Evolutionary conservation across 2,797 vertebrate genomes (phyloP), one percentile per base, ranked within the genome.

Genomic region (Manis pentadactyla): DNA sequence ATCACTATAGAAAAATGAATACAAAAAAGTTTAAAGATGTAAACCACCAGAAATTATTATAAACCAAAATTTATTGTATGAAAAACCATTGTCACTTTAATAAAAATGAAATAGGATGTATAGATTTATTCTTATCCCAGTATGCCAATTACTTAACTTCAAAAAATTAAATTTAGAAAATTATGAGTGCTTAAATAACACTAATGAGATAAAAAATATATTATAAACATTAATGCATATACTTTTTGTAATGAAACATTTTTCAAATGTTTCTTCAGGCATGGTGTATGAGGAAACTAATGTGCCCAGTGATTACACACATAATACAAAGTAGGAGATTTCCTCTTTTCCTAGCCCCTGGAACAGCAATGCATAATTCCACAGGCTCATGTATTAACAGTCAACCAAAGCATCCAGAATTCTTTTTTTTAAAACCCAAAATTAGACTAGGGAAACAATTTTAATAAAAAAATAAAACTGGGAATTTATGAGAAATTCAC

Each of bases 381-480:
- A 79, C 11, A 73, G 49, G 64, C 34, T 87, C n/a, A 73, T 34
- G 5, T 68, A 55, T 34, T 46, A 46, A 31, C 37, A 7, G 31
- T 88, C 71, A 84, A 93, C 29, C 57, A 91, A 93, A 57, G 17
- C 42, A 84, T 42, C 7, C 8, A 86, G 55, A 74, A 42, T 34
- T 49, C 42, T 88, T 87, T 79, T 87, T 79, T 53, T 19, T 71
- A 2, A 75, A 14, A 75, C 17, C 37, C 71, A 90, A 96, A 82
- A 59, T 59, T 46, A 75, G 14, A 69, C 10, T 79, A 37, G 46
- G 13, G n/a, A 90, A 64, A 68, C 14, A 75, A 42, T 59, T 74
- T 81, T 74, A 57, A 94, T 31, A 5, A 42, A 94, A 92, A 89
- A 86, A n/a, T 57, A 78, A 88, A 64, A 42, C 46, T 39, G 63